Evolutionary conservation across 2,113 vertebrate species (phyloP).

Genomic region (Tauraco erythrolophus): DNA sequence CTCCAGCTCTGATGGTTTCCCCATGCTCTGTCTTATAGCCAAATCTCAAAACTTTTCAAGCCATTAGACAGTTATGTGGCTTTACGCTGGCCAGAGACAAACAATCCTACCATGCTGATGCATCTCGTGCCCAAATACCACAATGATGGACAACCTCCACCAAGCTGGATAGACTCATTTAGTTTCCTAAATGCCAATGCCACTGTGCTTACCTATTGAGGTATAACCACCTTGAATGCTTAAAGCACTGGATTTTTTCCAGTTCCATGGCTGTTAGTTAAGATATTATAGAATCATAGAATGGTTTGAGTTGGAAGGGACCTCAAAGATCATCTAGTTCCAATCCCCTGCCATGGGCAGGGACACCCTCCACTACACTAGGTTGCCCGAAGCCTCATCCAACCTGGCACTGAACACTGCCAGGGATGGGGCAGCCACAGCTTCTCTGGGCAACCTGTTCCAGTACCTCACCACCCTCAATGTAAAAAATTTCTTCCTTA

Average conservation of each 20-base stretch:
- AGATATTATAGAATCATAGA: too few relatives aligned
- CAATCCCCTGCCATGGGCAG: too few relatives aligned
- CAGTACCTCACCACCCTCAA: too few relatives aligned
- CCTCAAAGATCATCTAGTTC: too few relatives aligned
- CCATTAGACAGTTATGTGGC: background rate
- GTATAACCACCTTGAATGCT: background rate
- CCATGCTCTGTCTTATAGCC: fast-evolving
- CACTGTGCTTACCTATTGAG: background rate
- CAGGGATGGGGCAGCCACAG: too few relatives aligned
- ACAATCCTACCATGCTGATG: fast-evolving
- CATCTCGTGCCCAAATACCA: background rate
- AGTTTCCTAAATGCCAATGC: background rate
- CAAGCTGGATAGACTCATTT: background rate
- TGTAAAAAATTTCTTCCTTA: too few relatives aligned
- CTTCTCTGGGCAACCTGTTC: too few relatives aligned
- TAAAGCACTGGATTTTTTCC: background rate
- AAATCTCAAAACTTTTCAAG: background rate
- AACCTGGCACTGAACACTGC: too few relatives aligned
- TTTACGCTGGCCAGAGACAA: background rate
- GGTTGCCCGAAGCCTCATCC: too few relatives aligned
- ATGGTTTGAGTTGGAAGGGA: too few relatives aligned
- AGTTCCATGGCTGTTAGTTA: background rate
- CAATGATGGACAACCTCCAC: background rate
- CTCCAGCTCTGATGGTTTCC: background rate
- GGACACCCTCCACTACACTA: too few relatives aligned